Evolutionary conservation across 2,888 invertebrate species (phyloP), one percentile per base, ranked within the genome.

Genomic region (Podotricha telesiphe): DNA sequence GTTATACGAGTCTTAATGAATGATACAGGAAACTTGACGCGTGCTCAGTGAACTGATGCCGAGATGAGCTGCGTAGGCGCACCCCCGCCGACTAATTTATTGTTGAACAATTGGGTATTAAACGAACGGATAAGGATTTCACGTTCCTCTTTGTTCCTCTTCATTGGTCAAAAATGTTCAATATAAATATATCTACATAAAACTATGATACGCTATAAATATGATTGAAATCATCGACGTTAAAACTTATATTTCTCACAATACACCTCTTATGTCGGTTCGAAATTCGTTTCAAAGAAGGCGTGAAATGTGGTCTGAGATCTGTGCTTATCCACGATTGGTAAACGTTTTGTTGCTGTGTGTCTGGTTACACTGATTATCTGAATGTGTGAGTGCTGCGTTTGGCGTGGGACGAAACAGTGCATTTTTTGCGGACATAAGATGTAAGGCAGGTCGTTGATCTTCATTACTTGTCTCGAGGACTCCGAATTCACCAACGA

Each of bases 371-470:
- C 77, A 80, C 75, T 80, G 80, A 80, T 75, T 79, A 75, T 76
- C 74, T 76, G 80, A 79, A 77, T 86, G 88, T 87, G 87, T 86
- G 86, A 81, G 87, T 85, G 84, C 82, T 88, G 86, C 85, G 87
- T 88, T 89, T 83, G 82, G 85, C 87, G 92, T 91, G 91, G 91
- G 91, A 88, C 86, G 91, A 84, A 85, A 82, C 91, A 88, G 81
- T 93, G 91, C 91, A 93, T 91, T 93, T 93, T 93, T 93, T 93
- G 91, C 89, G 85, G 82, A 80, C 83, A 79, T 78, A 83, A 90
- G 87, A 91, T 88, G 90, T 89, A 87, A 87, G 86, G 82, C 77
- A 83, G 89, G 86, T 88, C 87, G 79, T 83, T 86, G 91, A 92
- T 88, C 92, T 82, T 81, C 77, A 80, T 80, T 79, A 85, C 82